phyloP scores from a whole-genome alignment of 1,140 invertebrate genomes.

The Amyelois transitella region DNA sequence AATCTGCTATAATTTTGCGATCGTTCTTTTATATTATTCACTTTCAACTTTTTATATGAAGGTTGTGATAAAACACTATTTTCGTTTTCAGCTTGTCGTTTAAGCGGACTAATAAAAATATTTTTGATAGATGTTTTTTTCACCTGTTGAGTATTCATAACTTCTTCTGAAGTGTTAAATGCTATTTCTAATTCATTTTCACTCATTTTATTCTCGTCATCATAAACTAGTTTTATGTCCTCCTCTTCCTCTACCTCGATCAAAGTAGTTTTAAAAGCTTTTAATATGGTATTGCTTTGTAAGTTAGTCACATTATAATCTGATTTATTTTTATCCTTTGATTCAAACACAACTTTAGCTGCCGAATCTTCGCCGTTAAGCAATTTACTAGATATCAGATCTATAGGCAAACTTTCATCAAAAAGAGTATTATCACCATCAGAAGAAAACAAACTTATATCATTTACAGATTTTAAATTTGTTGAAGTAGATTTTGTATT shows the following conservation, averaged over 20 bases:
- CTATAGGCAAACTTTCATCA: slow-evolving; percentile 66
- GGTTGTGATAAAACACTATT: slow-evolving; percentile 22
- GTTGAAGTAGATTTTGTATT: slow-evolving; percentile 14
- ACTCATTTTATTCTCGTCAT: slow-evolving; percentile 38
- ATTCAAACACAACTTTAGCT: slow-evolving; percentile 7
- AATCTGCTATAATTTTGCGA: neutral
- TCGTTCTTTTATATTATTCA: neutral
- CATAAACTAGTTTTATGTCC: slow-evolving; percentile 56
- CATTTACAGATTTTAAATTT: slow-evolving; percentile 34
- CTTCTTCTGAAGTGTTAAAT: slow-evolving; percentile 24
- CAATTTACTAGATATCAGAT: slow-evolving; percentile 45
- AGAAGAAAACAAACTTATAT: slow-evolving; percentile 58
- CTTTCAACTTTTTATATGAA: slow-evolving; percentile 36
- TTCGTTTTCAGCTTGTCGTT: slow-evolving; percentile 22
- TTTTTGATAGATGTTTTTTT: slow-evolving; percentile 22
- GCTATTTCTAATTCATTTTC: slow-evolving; percentile 1
- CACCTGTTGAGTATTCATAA: slow-evolving; percentile 29
- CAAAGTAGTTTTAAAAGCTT: slow-evolving; percentile 53
- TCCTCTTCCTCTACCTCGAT: slow-evolving; percentile 44
- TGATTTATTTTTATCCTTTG: slow-evolving; percentile 15
- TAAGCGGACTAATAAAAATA: slow-evolving; percentile 38
- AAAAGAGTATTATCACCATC: slow-evolving; percentile 69
- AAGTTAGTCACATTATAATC: slow-evolving; percentile 23
- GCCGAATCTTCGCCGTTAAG: slow-evolving; percentile 19
- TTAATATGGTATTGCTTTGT: slow-evolving; percentile 47